Conservation (phyloP, 2,888 invertebrate species). For the Uloborus plumipes region DNA sequence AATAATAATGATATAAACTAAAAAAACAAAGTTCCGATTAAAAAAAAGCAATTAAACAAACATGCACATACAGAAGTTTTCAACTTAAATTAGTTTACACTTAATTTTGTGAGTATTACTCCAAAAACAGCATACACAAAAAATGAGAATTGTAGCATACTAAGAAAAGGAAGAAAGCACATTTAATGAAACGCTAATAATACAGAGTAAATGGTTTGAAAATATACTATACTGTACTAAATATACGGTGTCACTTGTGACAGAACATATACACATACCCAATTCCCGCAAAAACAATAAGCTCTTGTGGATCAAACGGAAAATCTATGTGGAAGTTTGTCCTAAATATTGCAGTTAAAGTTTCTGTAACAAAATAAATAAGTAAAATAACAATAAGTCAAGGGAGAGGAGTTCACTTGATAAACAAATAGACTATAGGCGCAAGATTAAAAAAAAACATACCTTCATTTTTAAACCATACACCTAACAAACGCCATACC, state of each 20-base stretch:
- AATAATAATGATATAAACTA: too few species aligned
- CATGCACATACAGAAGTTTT: too few species aligned
- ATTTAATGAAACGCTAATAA: too few species aligned
- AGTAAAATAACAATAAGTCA: constrained; percentile 55
- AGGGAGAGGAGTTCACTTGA: background rate
- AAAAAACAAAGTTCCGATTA: too few species aligned
- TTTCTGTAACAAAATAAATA: constrained; percentile 75
- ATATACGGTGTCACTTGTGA: background rate
- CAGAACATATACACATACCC: constrained; percentile 77
- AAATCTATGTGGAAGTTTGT: constrained; percentile 94
- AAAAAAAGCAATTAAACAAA: too few species aligned
- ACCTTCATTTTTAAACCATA: constrained; percentile 90
- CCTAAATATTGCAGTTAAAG: constrained; percentile 91
- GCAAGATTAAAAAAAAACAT: constrained; percentile 23
- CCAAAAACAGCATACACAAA: background rate
- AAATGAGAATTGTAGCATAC: background rate
- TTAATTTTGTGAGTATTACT: too few species aligned
- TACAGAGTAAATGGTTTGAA: background rate
- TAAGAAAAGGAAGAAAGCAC: too few species aligned
- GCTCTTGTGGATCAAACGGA: constrained; percentile 96
- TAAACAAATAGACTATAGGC: background rate
- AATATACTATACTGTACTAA: background rate
- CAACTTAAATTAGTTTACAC: too few species aligned
- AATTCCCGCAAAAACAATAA: constrained; percentile 91
- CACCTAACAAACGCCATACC: constrained; percentile 91